Base-by-base conservation (phyloP, 2,797 vertebrate genomes). In the Notolepis coatsorum region DNA sequence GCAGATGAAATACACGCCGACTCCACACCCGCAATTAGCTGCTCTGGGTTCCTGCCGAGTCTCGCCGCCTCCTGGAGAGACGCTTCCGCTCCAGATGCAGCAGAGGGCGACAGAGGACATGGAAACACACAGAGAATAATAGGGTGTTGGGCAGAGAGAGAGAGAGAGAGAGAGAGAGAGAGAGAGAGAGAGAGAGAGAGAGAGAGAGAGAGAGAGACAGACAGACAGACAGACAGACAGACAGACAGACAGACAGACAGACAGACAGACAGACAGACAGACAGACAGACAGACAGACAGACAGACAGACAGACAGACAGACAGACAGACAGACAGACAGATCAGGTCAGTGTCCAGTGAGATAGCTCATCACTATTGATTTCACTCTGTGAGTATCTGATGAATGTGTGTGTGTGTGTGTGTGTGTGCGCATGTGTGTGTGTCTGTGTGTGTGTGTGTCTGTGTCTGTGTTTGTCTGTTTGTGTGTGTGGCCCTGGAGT, bases 41-140 rank as follows among this genome's bases (percentile, higher is more conserved):
- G 5, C 35, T 7, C 5, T 7, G 5, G 13, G 5, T 38, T 7
- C 13, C 35, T 38, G 35, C 12, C 7, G 7, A 12, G 33, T 31
- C 24, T n/a, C 15, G 35, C 35, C 35, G 15, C 15, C 15, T 37
- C 35, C 6, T n/a, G 15, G 35, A 12, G 12, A 37, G 12, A 10
- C 13, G 15, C 12, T 37, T 10, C 23, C 38, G 15, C 24, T 3
- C 33, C 3, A 33, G 23, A 18, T 35, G 20, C 67, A 49, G 41
- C 50, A 61, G 71, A 56, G 57, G 64, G 72, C 7, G 13, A 45
- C 68, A 68, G 18, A 71, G 33, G n/a, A 17, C 31, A 7, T 13
- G 10, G 2, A n/a, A n/a, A 21, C 20, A 52, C 4, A 5, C 8
- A 24, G 23, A 47, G 5, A n/a, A 4, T 27, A 2, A 25, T 7